phyloP scores from a whole-genome alignment of 1,140 invertebrate species.

The Rhizoglyphus robini region DNA sequence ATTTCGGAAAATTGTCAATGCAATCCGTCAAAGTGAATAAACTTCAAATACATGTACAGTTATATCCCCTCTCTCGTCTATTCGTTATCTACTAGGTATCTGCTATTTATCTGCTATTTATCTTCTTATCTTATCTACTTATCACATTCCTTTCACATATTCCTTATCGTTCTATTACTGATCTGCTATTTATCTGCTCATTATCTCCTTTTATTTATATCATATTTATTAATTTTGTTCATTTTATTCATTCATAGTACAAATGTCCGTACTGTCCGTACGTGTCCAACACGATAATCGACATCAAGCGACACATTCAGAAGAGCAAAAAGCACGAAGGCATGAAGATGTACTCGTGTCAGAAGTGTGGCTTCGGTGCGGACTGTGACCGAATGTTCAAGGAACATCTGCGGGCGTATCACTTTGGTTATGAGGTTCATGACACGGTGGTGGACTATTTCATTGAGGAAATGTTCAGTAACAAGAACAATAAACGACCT shows the following conservation, averaged over 20 bases:
- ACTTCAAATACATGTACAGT: too few relatives aligned
- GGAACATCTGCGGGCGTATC: slow-evolving; percentile 9
- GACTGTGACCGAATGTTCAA: slow-evolving; percentile 19
- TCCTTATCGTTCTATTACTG: too few relatives aligned
- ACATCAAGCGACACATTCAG: slow-evolving; percentile 19
- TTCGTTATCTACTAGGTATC: background rate
- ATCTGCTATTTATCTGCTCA: too few relatives aligned
- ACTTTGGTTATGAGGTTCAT: slow-evolving; percentile 14
- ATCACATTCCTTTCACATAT: too few relatives aligned
- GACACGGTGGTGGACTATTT: slow-evolving; percentile 16
- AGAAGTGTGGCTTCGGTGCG: slow-evolving; percentile 7
- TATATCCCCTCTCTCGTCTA: too few relatives aligned
- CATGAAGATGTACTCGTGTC: slow-evolving; percentile 17
- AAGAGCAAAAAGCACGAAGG: slow-evolving; percentile 18
- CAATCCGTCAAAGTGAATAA: too few relatives aligned
- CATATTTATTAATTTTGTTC: slow-evolving; percentile 29
- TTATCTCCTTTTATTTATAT: background rate
- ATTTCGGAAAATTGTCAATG: too few relatives aligned
- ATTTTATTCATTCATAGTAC: slow-evolving; percentile 23
- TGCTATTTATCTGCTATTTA: too few relatives aligned
- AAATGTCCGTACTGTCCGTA: slow-evolving; percentile 61
- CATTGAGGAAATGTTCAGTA: slow-evolving; percentile 18
- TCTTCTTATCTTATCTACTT: too few relatives aligned
- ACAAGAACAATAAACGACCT: slow-evolving; percentile 7
- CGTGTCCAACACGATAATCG: slow-evolving; percentile 48